Evolutionary conservation across 1,140 invertebrate species (phyloP), one percentile per base, ranked within the genome.

Genomic region (Mamestra configurata): DNA sequence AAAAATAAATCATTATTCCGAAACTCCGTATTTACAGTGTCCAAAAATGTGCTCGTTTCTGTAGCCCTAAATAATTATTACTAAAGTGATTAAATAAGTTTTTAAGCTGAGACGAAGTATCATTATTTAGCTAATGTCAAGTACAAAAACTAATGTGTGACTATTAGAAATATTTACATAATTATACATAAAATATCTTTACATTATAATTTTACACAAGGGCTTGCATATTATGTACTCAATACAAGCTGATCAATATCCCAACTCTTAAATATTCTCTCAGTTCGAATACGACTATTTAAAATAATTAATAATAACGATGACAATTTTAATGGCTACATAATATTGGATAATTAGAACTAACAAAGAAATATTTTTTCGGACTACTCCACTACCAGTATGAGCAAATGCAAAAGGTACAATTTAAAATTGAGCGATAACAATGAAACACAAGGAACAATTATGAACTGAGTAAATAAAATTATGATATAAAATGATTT

Each of bases 11-110:
- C 61, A 57, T 80, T 81, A 40, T 73, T 82, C 83, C 84, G 86
- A 90, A 91, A 86, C 82, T 86, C 85, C 82, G 77, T 93, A 92
- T 92, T 90, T 92, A 93, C 87, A 93, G 83, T 82, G 82, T 37
- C 49, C 77, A 77, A 89, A 77, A 89, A 87, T 88, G 88, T 91
- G 90, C 90, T 82, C 61, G 79, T 88, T 18, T 64, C 84, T 83
- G 84, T 76, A 18, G 55, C 57, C 81, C 84, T 85, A 87, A 85
- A 87, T 80, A 66, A 73, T 71, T 80, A 76, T 85, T 73, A 77
- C 70, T 76, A 76, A 18, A 49, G 57, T 61, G 57, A 70, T 73
- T 49, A 83, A 77, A 81, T 79, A 78, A 70, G 77, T 76, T 43
- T 3, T 64, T 82, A 85, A 87, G 82, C 87, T 57, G 79, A 82